A percentile compares a stretch with the other conserved stretches of the same genome.
phyloP scores from a whole-genome alignment of 2,113 vertebrate species.

The Steatornis caripensis region DNA sequence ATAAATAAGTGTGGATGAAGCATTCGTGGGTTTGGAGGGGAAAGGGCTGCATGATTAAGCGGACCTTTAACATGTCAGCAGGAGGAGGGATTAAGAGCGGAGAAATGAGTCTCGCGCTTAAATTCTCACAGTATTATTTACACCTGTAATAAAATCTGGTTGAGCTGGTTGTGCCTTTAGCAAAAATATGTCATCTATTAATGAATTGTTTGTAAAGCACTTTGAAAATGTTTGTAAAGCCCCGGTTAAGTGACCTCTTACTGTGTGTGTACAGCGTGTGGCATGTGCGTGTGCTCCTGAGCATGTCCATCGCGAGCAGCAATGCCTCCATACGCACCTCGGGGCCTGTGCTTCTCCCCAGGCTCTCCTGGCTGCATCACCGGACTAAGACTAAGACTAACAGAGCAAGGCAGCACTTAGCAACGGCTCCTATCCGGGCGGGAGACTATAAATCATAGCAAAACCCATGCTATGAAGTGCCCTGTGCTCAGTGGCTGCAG shows the following conservation, averaged over 20 bases:
- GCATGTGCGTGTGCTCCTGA: background rate
- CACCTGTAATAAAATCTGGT: constrained; percentile 48
- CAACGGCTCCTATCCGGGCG: background rate
- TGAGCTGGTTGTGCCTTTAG: constrained; percentile 42
- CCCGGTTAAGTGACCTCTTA: background rate
- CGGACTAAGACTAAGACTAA: background rate
- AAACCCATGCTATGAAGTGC: background rate
- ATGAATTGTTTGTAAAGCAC: constrained; percentile 39
- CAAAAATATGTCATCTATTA: constrained; percentile 59
- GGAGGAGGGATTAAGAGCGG: background rate
- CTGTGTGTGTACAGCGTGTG: background rate
- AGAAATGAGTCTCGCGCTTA: background rate
- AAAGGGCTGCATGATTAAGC: background rate
- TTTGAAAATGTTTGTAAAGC: constrained; percentile 20
- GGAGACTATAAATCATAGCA: background rate
- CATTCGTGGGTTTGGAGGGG: background rate
- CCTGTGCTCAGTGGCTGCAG: background rate
- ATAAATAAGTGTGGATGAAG: background rate
- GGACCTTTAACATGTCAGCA: background rate
- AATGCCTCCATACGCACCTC: fast-evolving
- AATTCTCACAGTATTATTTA: constrained; percentile 10
- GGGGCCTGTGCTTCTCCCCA: background rate
- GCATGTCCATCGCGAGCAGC: background rate
- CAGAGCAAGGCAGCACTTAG: background rate
- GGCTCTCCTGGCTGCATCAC: fast-evolving